Evolutionary conservation across 2,113 vertebrate species (phyloP).

Genomic region (Nothocercus julius): DNA sequence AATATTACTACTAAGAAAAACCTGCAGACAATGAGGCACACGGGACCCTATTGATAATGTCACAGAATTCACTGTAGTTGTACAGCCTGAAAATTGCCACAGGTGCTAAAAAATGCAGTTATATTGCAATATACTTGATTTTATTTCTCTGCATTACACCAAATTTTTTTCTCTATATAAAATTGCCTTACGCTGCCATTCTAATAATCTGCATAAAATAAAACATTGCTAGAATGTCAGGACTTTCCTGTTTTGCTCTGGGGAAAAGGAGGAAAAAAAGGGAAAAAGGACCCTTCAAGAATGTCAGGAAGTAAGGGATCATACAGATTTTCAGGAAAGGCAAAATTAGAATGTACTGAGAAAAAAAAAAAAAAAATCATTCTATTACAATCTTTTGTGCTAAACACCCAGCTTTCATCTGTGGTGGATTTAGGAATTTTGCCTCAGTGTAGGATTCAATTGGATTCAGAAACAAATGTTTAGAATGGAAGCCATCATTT

Average conservation of each 20-base stretch:
- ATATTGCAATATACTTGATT: not conserved
- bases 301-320: not conserved
- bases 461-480: conserved; percentile 19
- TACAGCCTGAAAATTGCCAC: not conserved
- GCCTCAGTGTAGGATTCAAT: not conserved
- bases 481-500: not conserved
- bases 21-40: not conserved
- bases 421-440: conserved; percentile 2
- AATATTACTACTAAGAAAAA: not conserved
- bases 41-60: not conserved
- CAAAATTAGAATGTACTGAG: not conserved
- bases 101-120: not conserved
- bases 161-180: not conserved
- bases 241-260: not conserved
- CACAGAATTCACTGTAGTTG: not conserved
- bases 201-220: not conserved
- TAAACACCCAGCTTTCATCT: not conserved
- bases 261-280: not conserved
- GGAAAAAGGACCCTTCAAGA: not conserved
- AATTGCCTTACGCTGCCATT: not conserved
- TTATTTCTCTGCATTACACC: not conserved
- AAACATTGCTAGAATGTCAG: not conserved
- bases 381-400: not conserved
- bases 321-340: not conserved
- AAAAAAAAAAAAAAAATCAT: not conserved